Evolutionary conservation across 2,113 vertebrate genomes (phyloP).

Genomic region (Sus scrofa): DNA sequence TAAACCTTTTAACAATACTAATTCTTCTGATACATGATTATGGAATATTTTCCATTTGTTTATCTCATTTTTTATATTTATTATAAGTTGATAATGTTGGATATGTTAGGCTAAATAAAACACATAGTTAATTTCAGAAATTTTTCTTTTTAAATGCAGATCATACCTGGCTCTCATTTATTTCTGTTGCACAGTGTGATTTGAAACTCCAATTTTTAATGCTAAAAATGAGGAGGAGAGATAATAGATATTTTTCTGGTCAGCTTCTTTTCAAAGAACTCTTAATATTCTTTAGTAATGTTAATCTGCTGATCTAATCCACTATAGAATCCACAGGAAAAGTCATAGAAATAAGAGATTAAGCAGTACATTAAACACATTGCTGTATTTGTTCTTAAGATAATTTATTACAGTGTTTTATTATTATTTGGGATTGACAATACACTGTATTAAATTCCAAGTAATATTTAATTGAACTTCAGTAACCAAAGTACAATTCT

Average conservation of each 20-base stretch:
- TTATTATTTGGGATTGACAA: not conserved
- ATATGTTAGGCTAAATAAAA: not conserved
- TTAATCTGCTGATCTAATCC: not conserved
- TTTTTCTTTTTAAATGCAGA: not conserved
- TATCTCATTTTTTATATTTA: conserved; percentile 17
- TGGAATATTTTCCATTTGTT: not conserved
- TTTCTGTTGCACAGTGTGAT: not conserved
- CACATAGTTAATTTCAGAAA: not conserved
- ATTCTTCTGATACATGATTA: not conserved
- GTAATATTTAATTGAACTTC: conserved; percentile 28
- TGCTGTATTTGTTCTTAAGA: not conserved
- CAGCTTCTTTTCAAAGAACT: not conserved
- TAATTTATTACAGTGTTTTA: not conserved
- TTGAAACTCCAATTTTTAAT: conserved; percentile 47
- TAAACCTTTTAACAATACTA: not conserved
- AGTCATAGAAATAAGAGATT: not conserved
- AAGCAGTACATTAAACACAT: not conserved
- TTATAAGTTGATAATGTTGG: not conserved
- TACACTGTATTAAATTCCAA: conserved; percentile 1
- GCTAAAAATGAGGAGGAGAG: not conserved
- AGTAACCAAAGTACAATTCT: not conserved
- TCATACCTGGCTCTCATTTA: not conserved
- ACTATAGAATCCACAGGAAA: not conserved
- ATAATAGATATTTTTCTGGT: not conserved
- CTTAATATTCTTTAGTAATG: not conserved